Conservation (phyloP, 2,888 invertebrate genomes). For the Apodemia zela region DNA sequence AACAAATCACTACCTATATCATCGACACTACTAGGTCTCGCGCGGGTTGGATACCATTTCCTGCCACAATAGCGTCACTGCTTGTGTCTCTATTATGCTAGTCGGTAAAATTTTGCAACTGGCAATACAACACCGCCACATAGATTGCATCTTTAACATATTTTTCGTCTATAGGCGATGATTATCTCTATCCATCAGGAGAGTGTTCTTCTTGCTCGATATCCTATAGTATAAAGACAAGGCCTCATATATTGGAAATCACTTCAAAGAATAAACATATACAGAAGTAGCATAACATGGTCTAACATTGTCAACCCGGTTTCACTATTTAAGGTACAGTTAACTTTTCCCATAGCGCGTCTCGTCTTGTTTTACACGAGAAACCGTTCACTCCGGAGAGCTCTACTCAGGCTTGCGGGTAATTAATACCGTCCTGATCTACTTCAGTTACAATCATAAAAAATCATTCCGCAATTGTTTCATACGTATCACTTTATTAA, state of each 20-base stretch:
- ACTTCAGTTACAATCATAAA: background rate
- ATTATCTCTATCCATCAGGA: too few species aligned
- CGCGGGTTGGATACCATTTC: too few species aligned
- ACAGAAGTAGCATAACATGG: background rate
- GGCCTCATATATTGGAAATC: background rate
- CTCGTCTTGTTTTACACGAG: constrained; percentile 71
- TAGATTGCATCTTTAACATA: too few species aligned
- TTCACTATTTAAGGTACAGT: constrained; percentile 42
- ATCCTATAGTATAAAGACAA: too few species aligned
- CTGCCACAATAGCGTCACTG: too few species aligned
- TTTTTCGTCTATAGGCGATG: too few species aligned
- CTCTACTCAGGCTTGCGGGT: constrained; percentile 30
- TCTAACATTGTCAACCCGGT: constrained; percentile 6
- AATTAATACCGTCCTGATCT: constrained; percentile 13
- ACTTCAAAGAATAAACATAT: background rate
- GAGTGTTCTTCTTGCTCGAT: too few species aligned
- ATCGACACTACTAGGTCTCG: too few species aligned
- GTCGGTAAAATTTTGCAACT: too few species aligned
- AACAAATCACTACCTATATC: too few species aligned
- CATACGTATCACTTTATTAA: background rate
- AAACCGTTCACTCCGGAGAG: constrained; percentile 58
- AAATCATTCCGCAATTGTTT: background rate
- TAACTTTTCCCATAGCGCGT: constrained; percentile 61
- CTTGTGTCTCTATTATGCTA: too few species aligned
- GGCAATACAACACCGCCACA: too few species aligned